Evolutionary conservation across 2,888 invertebrate genomes (phyloP).

Genomic region (Leptothorax acervorum): DNA sequence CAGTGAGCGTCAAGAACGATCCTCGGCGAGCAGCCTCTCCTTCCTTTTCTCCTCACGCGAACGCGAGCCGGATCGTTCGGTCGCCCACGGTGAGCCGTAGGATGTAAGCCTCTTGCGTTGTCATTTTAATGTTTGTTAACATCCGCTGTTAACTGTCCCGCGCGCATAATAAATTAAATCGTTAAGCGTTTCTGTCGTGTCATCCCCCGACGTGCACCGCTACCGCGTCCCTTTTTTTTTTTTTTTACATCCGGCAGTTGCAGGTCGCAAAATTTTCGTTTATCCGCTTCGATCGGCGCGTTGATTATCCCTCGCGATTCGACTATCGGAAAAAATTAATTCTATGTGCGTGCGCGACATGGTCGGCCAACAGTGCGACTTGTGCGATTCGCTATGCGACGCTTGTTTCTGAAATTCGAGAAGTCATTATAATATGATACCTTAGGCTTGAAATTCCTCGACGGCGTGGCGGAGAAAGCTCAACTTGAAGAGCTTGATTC

Average conservation of each 20-base stretch:
- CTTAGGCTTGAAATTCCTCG: neutral
- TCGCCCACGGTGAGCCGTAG: neutral
- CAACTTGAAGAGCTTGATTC: neutral
- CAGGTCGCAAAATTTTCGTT: neutral
- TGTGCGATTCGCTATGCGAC: conserved; percentile 9
- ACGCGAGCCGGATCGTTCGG: conserved; percentile 12
- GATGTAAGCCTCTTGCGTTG: conserved; percentile 7
- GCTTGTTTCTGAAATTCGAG: conserved; percentile 4
- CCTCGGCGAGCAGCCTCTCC: neutral
- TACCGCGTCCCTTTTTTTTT: neutral
- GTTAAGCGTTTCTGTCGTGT: conserved; percentile 10
- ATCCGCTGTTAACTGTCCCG: conserved; percentile 2
- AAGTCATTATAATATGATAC: neutral
- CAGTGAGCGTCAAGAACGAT: conserved; percentile 1
- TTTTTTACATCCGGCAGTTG: neutral
- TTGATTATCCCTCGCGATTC: neutral
- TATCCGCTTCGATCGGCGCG: conserved; percentile 21
- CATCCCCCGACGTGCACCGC: neutral
- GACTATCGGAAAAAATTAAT: neutral
- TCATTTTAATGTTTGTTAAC: conserved; percentile 34
- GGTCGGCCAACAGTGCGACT: neutral
- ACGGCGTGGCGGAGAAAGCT: neutral
- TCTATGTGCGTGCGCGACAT: neutral
- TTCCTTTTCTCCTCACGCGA: neutral
- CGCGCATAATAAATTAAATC: conserved; percentile 26